Percentiles rank a stretch among this genome's conserved stretches.
Conservation (phyloP, 2,888 invertebrate genomes). For the Amphimallon solstitiale region DNA sequence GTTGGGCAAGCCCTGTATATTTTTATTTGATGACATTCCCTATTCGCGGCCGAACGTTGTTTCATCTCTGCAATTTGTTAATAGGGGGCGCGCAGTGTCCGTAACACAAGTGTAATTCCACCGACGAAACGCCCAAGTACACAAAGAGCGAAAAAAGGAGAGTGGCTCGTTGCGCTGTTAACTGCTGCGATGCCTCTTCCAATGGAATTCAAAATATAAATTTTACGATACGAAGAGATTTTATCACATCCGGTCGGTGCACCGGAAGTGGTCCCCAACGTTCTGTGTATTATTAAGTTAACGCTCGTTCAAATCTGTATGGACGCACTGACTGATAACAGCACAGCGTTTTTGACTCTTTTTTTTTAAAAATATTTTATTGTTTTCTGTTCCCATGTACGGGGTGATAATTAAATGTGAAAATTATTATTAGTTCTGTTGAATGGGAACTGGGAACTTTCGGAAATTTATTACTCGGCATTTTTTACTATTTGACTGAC, state of each 20-base stretch:
- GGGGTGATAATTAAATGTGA: background rate
- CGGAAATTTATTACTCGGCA: constrained; percentile 23
- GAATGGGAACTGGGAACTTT: constrained; percentile 19
- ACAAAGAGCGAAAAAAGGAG: constrained; percentile 10
- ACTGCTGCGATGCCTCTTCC: constrained; percentile 15
- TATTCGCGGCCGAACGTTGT: no score
- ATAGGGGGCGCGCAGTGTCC: no score
- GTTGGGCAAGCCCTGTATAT: no score
- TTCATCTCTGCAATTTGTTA: no score
- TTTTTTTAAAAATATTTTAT: no score
- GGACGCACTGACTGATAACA: constrained; percentile 28
- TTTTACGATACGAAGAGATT: constrained; percentile 36
- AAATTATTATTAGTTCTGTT: constrained; percentile 14
- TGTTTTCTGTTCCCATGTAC: background rate
- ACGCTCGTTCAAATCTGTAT: constrained; percentile 24
- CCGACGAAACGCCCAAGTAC: background rate
- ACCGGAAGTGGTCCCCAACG: constrained; percentile 34
- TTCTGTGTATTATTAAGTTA: constrained; percentile 25
- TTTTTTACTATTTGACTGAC: constrained; percentile 6
- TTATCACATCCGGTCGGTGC: constrained; percentile 35
- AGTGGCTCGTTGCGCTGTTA: no score
- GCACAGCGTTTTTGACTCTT: no score
- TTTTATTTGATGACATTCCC: no score
- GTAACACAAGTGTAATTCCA: background rate
- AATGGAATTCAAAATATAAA: constrained; percentile 32